phyloP scores from a whole-genome alignment of 1,140 invertebrate genomes.

The Gonioctena quinquepunctata region DNA sequence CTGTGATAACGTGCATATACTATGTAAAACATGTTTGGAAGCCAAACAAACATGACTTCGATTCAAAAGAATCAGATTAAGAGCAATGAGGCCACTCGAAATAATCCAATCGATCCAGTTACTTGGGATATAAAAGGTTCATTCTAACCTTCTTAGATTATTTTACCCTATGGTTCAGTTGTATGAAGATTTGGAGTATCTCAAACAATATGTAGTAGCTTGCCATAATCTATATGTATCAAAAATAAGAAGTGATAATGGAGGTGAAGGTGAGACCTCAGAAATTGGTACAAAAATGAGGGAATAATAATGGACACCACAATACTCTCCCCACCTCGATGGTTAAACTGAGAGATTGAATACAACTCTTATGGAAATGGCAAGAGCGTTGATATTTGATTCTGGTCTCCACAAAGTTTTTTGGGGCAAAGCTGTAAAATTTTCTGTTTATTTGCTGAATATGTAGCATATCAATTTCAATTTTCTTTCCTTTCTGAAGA shows the following conservation, averaged over 20 bases:
- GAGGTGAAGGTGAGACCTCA: too few relatives aligned
- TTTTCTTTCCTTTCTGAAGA: too few relatives aligned
- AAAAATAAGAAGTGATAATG: background rate
- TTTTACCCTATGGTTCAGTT: background rate
- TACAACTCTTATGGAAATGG: background rate
- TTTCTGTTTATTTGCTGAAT: background rate
- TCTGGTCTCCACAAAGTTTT: background rate
- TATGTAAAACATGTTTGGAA: constrained; percentile 37
- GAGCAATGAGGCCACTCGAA: background rate
- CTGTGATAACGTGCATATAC: background rate
- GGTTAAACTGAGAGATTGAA: background rate
- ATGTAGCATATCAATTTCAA: too few relatives aligned
- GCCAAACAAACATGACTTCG: constrained; percentile 36
- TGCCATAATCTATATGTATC: too few relatives aligned
- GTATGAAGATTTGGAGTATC: background rate
- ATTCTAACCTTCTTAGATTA: background rate
- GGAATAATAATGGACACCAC: too few relatives aligned
- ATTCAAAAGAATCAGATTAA: constrained; percentile 17
- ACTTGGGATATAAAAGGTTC: background rate
- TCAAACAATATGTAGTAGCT: background rate
- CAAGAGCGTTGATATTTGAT: background rate
- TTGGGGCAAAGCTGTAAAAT: background rate
- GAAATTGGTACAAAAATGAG: too few relatives aligned
- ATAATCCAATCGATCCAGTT: background rate
- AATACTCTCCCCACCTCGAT: too few relatives aligned